Base-by-base conservation (phyloP, 2,113 vertebrate species). In the Abramis brama region DNA sequence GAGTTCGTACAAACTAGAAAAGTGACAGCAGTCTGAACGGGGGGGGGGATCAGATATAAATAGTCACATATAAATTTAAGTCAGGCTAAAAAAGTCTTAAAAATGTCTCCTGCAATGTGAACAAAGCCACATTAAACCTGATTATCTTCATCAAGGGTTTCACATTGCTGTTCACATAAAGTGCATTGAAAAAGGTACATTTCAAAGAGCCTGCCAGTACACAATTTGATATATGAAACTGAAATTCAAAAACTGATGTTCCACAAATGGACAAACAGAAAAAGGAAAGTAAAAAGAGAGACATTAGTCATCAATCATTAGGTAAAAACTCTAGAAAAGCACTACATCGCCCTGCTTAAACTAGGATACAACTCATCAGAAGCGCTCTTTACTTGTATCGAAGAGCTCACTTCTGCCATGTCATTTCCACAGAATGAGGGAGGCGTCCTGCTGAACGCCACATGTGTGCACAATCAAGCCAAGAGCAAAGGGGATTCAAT, bases 251-350 rank as follows among this genome's bases (percentile, higher is more conserved):
- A 45, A 66, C 13, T 76, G 75, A 86, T 64, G 30, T 39, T 66
- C 55, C 66, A 75, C 85, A 84, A 80, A 86, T 59, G 15, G 10
- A 45, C 70, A 50, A 77, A 68, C 57, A 59, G 81, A 30, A 76
- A 75, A 62, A 73, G 55, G 57, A 76, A 83, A 78, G 68, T 30
- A 73, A 70, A 86, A 86, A 84, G 78, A 79, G 66, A 88, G 87
- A 80, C 71, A 66, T 66, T 55, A 74, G 47, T 74, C 78, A 75
- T 76, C 76, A 71, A 64, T 79, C 62, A 79, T 88, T 86, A 78
- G 73, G 57, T 82, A 81, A 55, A 84, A 84, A 76, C 59, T 84
- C 64, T n/a, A 57, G 13, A 45, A 87, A 45, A 83, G 39, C 50
- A 68, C 36, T 50, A 82, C 60, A 52, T 30, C 10, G 45, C 27